Evolutionary conservation across 2,888 invertebrate species (phyloP), one percentile per base, ranked within the genome.

Genomic region (Chymomyza caudatula): DNA sequence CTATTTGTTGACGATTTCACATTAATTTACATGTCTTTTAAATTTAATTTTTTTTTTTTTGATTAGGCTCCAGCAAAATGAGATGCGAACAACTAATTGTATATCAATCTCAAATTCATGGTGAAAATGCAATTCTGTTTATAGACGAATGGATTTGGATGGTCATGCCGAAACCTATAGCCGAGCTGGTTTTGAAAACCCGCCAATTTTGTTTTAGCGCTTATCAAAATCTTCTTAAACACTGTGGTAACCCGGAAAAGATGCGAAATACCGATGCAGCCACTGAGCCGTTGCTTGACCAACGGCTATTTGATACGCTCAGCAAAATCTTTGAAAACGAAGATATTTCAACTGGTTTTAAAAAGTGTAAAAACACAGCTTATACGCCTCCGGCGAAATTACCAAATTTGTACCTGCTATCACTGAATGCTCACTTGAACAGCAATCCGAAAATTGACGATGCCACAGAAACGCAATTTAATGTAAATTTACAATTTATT

Each of bases 91-190:
- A 47, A 47, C 15, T 47, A n/a, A 6, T 19, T 4, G 17, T 17
- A 19, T 17, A 47, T 17, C 6, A 19, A 47, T 47, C 19, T 47
- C 6, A 6, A 47, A 2, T 56, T 2, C 43, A 25, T 13, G 51
- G 58, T 4, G 47, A 42, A 4, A 65, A 56, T 6, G 43, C 73
- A 0, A 20, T 69, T 4, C 60, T 76, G 6, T 84, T 70, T 19
- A 68, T 82, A n/a, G 84, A 82, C 20, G 81, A 82, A 55, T 82
- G 81, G 84, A 75, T 82, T 51, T 84, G 84, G 78, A 60, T 82
- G 71, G n/a, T 56, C 0, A 51, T 74, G 37, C 49, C 69, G 17
- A 77, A 75, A 17, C 22, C 61, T 3, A 59, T 69, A 4, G 63
- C 66, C 3, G 69, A 73, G 5, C 17, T 76, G 15, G 20, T 84